These are phyloP conservation scores for Aphelinus certus DNA, from an alignment of 1,140 invertebrate species.

Conservation along the genomic window DNA sequence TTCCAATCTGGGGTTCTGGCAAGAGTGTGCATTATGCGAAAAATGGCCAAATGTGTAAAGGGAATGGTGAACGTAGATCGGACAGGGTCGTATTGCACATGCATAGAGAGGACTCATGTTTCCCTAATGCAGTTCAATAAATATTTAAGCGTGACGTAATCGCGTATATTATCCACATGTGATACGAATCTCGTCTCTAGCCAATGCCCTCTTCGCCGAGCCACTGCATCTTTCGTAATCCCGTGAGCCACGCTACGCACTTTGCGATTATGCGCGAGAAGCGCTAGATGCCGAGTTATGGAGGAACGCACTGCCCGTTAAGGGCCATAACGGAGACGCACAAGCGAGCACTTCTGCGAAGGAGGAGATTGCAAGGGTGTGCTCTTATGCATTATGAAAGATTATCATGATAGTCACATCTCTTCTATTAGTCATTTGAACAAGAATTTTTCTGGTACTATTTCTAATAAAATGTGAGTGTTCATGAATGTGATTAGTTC, in stretches of 20 bases:
- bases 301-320: constrained; percentile 4
- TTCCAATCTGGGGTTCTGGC: constrained; percentile 34
- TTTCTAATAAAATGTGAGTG: too few species aligned
- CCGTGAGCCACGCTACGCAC: constrained; percentile 44
- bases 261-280: constrained; percentile 46
- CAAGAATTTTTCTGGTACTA: too few species aligned
- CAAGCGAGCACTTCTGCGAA: too few species aligned
- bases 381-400: not conserved
- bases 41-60: constrained; percentile 43
- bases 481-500: too few species aligned
- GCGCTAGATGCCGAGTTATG: constrained; percentile 33
- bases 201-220: constrained; percentile 48
- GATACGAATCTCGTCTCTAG: constrained; percentile 38
- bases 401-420: too few species aligned
- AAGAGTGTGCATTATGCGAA: constrained; percentile 28
- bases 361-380: not conserved
- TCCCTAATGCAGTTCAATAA: constrained; percentile 63
- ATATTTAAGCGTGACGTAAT: constrained; percentile 65
- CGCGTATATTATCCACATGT: constrained; percentile 56
- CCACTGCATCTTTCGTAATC: constrained; percentile 57
- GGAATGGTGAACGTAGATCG: constrained; percentile 48
- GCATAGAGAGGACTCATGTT: constrained; percentile 65
- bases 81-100: constrained; percentile 61
- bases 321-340: constrained; percentile 16
- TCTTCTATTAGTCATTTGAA: too few species aligned